Conservation (phyloP, 2,888 invertebrate genomes). For the Dryocosmus kuriphilus region DNA sequence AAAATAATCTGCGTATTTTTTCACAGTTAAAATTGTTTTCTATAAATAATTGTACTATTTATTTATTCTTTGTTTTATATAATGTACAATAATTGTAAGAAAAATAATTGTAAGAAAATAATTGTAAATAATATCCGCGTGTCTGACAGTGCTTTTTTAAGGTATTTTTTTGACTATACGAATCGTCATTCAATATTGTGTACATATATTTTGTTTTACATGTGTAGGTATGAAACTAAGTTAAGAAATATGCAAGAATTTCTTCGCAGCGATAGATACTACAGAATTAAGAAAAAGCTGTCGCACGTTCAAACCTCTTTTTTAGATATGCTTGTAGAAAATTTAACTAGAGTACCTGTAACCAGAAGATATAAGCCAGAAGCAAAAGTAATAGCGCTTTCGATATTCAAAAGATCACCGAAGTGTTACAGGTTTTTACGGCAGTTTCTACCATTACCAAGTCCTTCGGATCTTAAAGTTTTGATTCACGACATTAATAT, state of each 20-base stretch:
- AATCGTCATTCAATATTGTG: too few species aligned
- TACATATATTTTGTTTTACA: too few species aligned
- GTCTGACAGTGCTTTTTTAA: too few species aligned
- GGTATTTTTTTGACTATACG: too few species aligned
- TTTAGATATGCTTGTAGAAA: not conserved
- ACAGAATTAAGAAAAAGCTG: not conserved
- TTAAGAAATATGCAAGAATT: not conserved
- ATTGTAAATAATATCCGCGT: too few species aligned
- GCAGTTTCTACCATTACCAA: not conserved
- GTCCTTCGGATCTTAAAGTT: not conserved
- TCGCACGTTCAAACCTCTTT: too few species aligned
- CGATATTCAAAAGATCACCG: not conserved
- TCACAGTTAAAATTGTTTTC: not conserved
- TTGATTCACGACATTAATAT: not conserved
- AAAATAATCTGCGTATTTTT: not conserved
- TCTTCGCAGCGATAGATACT: constrained; percentile 2
- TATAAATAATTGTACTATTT: too few species aligned
- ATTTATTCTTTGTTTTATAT: too few species aligned
- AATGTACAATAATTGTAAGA: too few species aligned
- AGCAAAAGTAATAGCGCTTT: not conserved
- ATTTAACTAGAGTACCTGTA: not conserved
- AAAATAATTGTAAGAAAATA: too few species aligned
- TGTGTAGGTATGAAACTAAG: not conserved
- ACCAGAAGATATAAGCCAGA: not conserved
- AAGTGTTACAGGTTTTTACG: not conserved